These are phyloP conservation scores for Polydrusus pterygomalis DNA, from an alignment of 2,888 invertebrate species.

Conservation along the genomic window DNA sequence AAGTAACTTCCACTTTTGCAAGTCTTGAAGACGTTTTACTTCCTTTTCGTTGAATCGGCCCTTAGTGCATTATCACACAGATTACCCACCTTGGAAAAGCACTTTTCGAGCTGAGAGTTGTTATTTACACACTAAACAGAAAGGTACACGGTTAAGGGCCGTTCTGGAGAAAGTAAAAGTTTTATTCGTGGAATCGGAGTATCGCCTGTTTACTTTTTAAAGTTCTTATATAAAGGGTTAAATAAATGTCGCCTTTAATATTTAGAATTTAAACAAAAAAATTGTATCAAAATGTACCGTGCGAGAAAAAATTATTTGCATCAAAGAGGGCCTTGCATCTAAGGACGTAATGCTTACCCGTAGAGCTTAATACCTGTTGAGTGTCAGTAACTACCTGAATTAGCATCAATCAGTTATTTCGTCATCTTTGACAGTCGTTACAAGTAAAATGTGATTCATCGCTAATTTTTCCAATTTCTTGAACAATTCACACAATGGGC, in stretches of 20 bases:
- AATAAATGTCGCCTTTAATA: neutral
- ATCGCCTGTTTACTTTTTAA: neutral
- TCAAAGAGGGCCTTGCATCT: too few relatives aligned
- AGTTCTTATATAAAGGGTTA: slow-evolving; percentile 3
- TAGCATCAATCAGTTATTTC: too few relatives aligned
- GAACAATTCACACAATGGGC: too few relatives aligned
- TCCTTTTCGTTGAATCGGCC: slow-evolving; percentile 54
- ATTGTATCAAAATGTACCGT: too few relatives aligned
- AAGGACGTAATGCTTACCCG: too few relatives aligned
- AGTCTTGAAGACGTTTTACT: slow-evolving; percentile 54
- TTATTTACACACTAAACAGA: slow-evolving; percentile 56
- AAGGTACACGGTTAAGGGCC: slow-evolving; percentile 48
- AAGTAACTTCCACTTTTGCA: slow-evolving; percentile 48
- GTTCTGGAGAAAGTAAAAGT: slow-evolving; percentile 11
- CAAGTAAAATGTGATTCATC: too few relatives aligned
- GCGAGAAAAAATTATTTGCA: too few relatives aligned
- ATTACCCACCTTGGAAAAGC: slow-evolving; percentile 56
- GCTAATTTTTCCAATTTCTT: too few relatives aligned
- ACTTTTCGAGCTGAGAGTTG: slow-evolving; percentile 48
- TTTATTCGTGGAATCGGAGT: slow-evolving; percentile 26
- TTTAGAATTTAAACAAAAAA: too few relatives aligned
- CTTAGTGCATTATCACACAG: slow-evolving; percentile 56
- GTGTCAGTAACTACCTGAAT: too few relatives aligned
- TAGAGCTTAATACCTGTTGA: too few relatives aligned
- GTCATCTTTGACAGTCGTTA: too few relatives aligned